phyloP scores from a whole-genome alignment of 1,140 invertebrate species.

The Ceratitis capitata region DNA sequence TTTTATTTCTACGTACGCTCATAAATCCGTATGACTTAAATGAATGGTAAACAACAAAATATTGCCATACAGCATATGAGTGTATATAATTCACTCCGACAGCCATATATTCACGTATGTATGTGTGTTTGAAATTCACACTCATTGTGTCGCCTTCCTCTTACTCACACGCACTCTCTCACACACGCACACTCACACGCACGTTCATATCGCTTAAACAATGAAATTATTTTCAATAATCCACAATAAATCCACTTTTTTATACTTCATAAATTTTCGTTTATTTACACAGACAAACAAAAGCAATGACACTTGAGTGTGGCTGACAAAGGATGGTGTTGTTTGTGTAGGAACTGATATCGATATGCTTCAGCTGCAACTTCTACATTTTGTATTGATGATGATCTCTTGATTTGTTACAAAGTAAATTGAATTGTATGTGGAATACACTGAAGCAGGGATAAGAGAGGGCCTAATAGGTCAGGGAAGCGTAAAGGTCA shows the following conservation, averaged over 20 bases:
- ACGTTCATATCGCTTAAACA: not conserved
- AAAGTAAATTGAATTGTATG: not conserved
- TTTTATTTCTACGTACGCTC: no score
- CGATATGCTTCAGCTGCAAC: not conserved
- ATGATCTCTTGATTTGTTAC: not conserved
- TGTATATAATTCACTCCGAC: not conserved
- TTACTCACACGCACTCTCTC: not conserved
- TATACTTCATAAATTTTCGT: not conserved
- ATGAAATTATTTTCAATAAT: not conserved
- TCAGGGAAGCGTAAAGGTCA: no score
- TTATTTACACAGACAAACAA: not conserved
- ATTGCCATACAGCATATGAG: no score
- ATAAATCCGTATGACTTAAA: no score
- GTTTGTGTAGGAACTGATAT: not conserved
- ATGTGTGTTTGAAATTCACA: not conserved
- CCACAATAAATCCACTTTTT: not conserved
- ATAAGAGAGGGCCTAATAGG: not conserved
- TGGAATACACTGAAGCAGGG: not conserved
- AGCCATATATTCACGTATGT: not conserved
- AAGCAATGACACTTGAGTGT: not conserved
- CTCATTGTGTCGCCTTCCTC: not conserved
- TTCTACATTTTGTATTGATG: not conserved
- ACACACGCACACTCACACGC: not conserved
- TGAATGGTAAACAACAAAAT: no score
- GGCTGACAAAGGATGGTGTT: not conserved